phyloP scores from a whole-genome alignment of 2,888 invertebrate species.

The Andrena dorsata region DNA sequence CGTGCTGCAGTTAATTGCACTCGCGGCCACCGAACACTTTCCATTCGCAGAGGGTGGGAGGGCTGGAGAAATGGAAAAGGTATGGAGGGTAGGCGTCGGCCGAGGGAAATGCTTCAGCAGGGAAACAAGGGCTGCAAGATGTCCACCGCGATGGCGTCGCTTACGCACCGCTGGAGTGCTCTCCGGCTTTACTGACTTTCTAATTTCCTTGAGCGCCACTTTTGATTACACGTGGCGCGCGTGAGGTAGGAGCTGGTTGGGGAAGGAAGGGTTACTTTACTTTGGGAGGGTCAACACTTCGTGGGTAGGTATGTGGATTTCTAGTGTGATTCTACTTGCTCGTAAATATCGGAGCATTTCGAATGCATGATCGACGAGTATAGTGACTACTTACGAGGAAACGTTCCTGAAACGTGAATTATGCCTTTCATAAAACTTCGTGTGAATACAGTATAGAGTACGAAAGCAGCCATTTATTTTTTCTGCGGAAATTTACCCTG shows the following conservation, averaged over 20 bases:
- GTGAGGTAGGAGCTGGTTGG: background rate
- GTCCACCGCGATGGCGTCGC: slow-evolving; percentile 37
- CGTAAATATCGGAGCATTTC: too few relatives aligned
- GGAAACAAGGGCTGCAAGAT: slow-evolving; percentile 22
- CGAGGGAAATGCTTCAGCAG: background rate
- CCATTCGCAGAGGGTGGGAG: slow-evolving; percentile 34
- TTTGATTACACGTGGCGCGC: slow-evolving; percentile 34
- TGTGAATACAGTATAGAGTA: too few relatives aligned
- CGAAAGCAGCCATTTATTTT: too few relatives aligned
- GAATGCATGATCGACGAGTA: too few relatives aligned
- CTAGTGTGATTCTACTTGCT: too few relatives aligned
- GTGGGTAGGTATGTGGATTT: too few relatives aligned
- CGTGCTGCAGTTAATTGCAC: slow-evolving; percentile 69
- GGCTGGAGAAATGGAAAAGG: slow-evolving; percentile 8
- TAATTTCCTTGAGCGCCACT: slow-evolving; percentile 41
- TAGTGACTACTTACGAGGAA: too few relatives aligned
- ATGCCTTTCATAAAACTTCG: too few relatives aligned
- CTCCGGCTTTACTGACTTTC: slow-evolving; percentile 41
- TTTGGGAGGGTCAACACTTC: too few relatives aligned
- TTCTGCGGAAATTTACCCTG: too few relatives aligned
- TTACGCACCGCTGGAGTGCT: slow-evolving; percentile 40
- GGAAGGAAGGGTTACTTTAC: too few relatives aligned
- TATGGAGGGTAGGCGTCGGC: background rate
- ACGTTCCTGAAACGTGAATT: too few relatives aligned
- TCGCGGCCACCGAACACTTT: slow-evolving; percentile 61